phyloP scores from a whole-genome alignment of 2,888 invertebrate genomes.

The Ctenicera cuprea region DNA sequence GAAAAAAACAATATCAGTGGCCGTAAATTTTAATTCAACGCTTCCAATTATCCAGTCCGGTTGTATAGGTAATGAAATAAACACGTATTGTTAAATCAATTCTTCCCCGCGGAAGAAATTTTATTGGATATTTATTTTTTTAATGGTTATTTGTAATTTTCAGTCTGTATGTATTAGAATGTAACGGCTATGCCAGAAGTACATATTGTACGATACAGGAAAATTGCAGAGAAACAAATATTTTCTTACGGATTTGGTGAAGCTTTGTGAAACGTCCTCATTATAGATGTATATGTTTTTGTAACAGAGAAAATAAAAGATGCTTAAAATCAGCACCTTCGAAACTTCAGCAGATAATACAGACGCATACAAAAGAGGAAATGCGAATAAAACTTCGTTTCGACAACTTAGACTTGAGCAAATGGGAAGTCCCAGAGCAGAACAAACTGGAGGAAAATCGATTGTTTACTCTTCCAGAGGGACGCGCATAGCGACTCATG shows the following conservation, averaged over 20 bases:
- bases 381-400: constrained; percentile 54
- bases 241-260: too few species aligned
- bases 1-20: neutral
- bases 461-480: constrained; percentile 57
- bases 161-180: too few species aligned
- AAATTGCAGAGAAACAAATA: too few species aligned
- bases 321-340: constrained; percentile 43
- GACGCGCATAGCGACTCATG: constrained; percentile 49
- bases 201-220: too few species aligned
- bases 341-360: constrained; percentile 41
- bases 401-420: constrained; percentile 53
- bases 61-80: too few species aligned
- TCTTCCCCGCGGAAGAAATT: too few species aligned
- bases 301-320: constrained; percentile 24
- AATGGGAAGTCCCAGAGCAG: constrained; percentile 47
- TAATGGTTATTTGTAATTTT: too few species aligned
- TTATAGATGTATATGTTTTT: constrained; percentile 26
- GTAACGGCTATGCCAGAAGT: too few species aligned
- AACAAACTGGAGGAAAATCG: constrained; percentile 56
- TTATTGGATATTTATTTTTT: too few species aligned
- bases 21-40: neutral
- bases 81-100: too few species aligned
- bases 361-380: constrained; percentile 46
- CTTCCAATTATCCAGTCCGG: neutral
- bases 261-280: constrained; percentile 7